Conservation (phyloP, 2,113 vertebrate genomes). For the Theristicus caerulescens region DNA sequence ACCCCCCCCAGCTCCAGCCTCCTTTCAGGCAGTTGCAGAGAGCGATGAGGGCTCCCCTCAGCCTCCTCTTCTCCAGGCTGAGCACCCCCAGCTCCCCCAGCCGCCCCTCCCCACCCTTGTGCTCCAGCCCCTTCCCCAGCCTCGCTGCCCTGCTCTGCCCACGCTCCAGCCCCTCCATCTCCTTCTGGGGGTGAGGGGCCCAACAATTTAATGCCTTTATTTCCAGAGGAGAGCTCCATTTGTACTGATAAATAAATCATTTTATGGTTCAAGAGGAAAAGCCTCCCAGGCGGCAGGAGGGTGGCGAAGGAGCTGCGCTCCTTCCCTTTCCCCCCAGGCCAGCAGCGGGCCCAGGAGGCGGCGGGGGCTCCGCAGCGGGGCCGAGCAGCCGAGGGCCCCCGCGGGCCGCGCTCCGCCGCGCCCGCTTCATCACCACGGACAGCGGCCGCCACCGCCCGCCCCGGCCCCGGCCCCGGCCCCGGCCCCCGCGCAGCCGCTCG, state of each 20-base stretch:
- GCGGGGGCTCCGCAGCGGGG: no score
- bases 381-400: no score
- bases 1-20: no score
- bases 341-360: no score
- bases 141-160: neutral
- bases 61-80: neutral
- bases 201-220: neutral
- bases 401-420: no score
- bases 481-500: fast-evolving
- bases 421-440: slow-evolving; percentile 71
- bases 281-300: neutral
- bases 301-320: neutral
- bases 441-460: slow-evolving; percentile 8
- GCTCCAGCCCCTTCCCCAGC: neutral
- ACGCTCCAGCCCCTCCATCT: neutral
- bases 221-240: neutral
- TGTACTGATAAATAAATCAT: neutral
- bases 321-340: no score
- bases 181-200: fast-evolving
- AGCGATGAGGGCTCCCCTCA: neutral
- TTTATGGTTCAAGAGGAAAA: neutral
- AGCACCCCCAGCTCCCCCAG: neutral
- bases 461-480: neutral
- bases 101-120: neutral
- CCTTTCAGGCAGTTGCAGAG: no score